Conservation (phyloP, 2,113 vertebrate genomes). For the Amia ocellicauda region DNA sequence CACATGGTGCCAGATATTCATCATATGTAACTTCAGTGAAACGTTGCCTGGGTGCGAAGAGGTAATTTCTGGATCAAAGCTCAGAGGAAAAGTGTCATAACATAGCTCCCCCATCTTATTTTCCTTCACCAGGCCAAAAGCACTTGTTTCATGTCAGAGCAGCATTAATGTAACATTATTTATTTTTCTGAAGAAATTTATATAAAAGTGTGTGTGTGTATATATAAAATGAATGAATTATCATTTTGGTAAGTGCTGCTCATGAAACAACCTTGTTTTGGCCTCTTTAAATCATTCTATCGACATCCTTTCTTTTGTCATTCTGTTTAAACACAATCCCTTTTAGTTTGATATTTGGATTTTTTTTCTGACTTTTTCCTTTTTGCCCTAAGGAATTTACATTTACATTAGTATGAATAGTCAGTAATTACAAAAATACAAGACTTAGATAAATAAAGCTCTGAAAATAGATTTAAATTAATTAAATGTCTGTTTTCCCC, state of each 20-base stretch:
- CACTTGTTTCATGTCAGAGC: conserved; percentile 50
- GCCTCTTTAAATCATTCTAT: conserved; percentile 25
- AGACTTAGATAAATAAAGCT: no score
- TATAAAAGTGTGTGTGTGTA: no score
- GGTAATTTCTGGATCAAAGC: conserved; percentile 24
- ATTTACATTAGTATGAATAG: background rate
- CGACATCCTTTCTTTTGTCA: conserved; percentile 27
- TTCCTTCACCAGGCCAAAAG: conserved; percentile 17
- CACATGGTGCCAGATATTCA: no score
- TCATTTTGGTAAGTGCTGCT: conserved; percentile 13
- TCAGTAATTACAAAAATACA: background rate
- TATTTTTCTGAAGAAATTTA: no score
- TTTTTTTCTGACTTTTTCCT: background rate
- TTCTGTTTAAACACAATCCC: conserved; percentile 15
- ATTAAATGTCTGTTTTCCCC: no score
- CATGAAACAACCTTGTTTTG: conserved; percentile 44
- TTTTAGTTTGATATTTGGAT: background rate
- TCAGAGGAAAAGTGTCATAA: conserved; percentile 22
- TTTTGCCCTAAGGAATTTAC: background rate
- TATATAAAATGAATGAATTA: no score
- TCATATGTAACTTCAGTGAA: background rate
- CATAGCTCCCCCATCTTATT: conserved; percentile 23
- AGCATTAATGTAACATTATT: no score
- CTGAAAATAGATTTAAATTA: no score
- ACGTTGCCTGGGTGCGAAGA: conserved; percentile 33